Evolutionary conservation across 2,888 invertebrate species (phyloP).

Genomic region (Noctua fimbriata): DNA sequence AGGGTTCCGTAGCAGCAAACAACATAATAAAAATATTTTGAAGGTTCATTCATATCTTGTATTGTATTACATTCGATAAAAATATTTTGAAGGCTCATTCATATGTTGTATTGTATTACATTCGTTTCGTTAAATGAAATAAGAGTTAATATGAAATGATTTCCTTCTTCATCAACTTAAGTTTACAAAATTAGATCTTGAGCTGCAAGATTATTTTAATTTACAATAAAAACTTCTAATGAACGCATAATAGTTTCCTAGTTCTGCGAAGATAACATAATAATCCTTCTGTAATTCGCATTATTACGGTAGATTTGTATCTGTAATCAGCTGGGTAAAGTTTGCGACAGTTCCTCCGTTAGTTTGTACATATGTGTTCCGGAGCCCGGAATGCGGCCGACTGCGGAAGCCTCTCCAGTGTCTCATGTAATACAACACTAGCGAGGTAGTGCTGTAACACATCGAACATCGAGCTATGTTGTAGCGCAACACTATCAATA

Average conservation of each 20-base stretch:
- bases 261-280: neutral
- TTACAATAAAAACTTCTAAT: neutral
- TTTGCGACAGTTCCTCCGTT: constrained; percentile 39
- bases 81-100: too few species aligned
- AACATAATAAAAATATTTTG: too few species aligned
- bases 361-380: constrained; percentile 63
- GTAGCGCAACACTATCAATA: neutral
- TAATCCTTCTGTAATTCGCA: constrained; percentile 12
- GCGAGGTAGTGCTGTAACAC: constrained; percentile 11
- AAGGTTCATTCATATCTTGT: too few species aligned
- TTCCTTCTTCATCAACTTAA: neutral
- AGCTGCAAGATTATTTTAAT: neutral
- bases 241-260: neutral
- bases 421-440: constrained; percentile 54
- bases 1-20: too few species aligned
- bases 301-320: constrained; percentile 24
- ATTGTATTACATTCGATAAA: too few species aligned
- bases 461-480: neutral
- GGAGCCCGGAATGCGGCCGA: constrained; percentile 50
- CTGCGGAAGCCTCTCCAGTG: constrained; percentile 71
- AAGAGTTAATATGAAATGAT: neutral
- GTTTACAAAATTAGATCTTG: neutral
- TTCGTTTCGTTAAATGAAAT: too few species aligned
- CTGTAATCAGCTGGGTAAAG: constrained; percentile 49
- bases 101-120: too few species aligned